A percentile compares a stretch with the other conserved stretches of the same genome.
These are phyloP conservation scores for Lota lota DNA, from an alignment of 2,113 vertebrate species.

Conservation along the genomic window DNA sequence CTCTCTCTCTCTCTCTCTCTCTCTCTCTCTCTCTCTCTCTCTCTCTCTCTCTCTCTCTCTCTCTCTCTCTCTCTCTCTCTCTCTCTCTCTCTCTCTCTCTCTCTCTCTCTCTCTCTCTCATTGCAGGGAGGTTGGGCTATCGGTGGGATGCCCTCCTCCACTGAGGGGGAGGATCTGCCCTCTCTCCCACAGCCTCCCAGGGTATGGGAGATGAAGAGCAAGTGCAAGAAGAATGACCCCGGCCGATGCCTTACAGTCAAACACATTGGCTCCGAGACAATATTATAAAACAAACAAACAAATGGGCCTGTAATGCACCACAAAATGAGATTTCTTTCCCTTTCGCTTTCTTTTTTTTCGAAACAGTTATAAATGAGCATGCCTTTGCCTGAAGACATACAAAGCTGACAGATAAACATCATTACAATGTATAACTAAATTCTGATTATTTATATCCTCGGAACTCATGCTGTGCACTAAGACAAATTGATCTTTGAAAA, in stretches of 20 bases:
- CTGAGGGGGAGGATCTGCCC: slow-evolving; percentile 70
- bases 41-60: slow-evolving; percentile 34
- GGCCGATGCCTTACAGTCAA: slow-evolving; percentile 71
- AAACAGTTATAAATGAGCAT: slow-evolving; percentile 58
- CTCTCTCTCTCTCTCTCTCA: slow-evolving; percentile 24
- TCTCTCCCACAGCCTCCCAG: slow-evolving; percentile 63
- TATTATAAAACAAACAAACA: slow-evolving; percentile 70
- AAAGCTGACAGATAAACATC: slow-evolving; percentile 52
- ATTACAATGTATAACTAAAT: slow-evolving; percentile 34
- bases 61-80: slow-evolving; percentile 26
- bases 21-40: slow-evolving; percentile 19
- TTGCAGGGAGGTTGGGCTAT: slow-evolving; percentile 71
- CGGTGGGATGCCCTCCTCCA: slow-evolving; percentile 72
- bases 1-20: slow-evolving; percentile 45
- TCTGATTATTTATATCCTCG: slow-evolving; percentile 48
- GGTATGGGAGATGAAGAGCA: slow-evolving; percentile 61
- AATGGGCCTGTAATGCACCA: slow-evolving; percentile 58
- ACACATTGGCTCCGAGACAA: slow-evolving; percentile 68
- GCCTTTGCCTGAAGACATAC: slow-evolving; percentile 60
- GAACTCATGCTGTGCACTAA: not conserved
- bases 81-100: slow-evolving; percentile 33
- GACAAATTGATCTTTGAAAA: not conserved
- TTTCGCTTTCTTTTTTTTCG: not conserved
- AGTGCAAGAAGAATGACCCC: slow-evolving; percentile 69
- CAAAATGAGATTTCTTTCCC: slow-evolving; percentile 59